Percentiles rank a stretch among this genome's conserved stretches.
These are phyloP conservation scores for Cheilosia impressa DNA, from an alignment of 2,888 invertebrate species.

Conservation along the genomic window DNA sequence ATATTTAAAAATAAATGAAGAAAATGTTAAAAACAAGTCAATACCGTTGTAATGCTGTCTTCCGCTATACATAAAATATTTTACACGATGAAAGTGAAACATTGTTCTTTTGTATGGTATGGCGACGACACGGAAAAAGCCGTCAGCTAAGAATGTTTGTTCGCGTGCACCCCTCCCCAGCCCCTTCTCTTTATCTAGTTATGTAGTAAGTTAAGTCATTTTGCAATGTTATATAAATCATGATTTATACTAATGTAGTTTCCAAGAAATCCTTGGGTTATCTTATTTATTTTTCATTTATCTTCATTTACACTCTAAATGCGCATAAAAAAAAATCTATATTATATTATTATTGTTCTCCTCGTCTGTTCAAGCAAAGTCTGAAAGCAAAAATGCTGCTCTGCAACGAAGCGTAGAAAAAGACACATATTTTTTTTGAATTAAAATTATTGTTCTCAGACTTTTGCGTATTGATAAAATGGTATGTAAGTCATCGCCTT, in stretches of 20 bases:
- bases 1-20: constrained; percentile 44
- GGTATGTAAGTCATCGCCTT: constrained; percentile 45
- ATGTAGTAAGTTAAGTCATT: constrained; percentile 67
- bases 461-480: constrained; percentile 23
- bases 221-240: constrained; percentile 66
- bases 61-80: constrained; percentile 60
- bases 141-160: constrained; percentile 11
- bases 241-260: constrained; percentile 59
- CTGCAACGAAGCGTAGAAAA: constrained; percentile 53
- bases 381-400: constrained; percentile 30
- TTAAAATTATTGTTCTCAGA: constrained; percentile 46
- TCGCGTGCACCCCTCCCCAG: constrained; percentile 17
- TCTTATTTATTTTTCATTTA: constrained; percentile 68
- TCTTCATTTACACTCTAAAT: constrained; percentile 44
- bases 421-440: constrained; percentile 47
- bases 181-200: constrained; percentile 61
- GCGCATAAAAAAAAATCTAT: constrained; percentile 35
- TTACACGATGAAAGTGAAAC: constrained; percentile 18
- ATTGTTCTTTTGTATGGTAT: constrained; percentile 26
- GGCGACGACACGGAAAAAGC: constrained; percentile 9
- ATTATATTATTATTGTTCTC: constrained; percentile 12
- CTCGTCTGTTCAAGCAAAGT: constrained; percentile 43
- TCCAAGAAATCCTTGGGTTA: constrained; percentile 42
- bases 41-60: constrained; percentile 67
- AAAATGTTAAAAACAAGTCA: constrained; percentile 61